phyloP scores from a whole-genome alignment of 2,113 vertebrate species.

The Gasterosteus nipponicus region DNA sequence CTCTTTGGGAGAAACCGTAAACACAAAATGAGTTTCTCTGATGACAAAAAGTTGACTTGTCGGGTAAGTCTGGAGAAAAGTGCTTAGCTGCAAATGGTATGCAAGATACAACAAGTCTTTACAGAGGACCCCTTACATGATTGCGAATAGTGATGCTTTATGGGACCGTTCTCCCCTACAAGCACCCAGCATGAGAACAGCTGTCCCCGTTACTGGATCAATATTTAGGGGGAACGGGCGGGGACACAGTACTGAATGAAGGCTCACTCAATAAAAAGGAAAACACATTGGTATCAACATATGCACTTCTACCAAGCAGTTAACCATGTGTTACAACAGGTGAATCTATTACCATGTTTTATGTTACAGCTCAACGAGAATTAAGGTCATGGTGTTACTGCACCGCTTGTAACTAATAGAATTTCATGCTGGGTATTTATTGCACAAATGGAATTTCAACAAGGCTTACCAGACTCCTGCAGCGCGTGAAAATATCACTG shows the following conservation, averaged over 20 bases:
- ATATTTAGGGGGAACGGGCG: background rate
- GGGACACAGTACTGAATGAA: slow-evolving; percentile 24
- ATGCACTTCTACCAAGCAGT: slow-evolving; percentile 32
- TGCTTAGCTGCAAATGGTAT: background rate
- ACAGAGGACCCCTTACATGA: background rate
- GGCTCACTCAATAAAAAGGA: slow-evolving; percentile 49
- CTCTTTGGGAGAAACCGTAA: slow-evolving; percentile 7
- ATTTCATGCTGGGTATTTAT: slow-evolving; percentile 34
- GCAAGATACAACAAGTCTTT: background rate
- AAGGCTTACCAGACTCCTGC: slow-evolving; percentile 19
- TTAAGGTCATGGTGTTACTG: slow-evolving; percentile 46
- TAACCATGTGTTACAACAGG: slow-evolving; percentile 33
- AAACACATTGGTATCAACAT: slow-evolving; percentile 55
- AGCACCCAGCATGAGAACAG: slow-evolving; percentile 6
- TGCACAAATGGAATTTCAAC: slow-evolving; percentile 34
- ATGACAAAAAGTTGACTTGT: slow-evolving; percentile 5
- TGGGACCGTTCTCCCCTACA: background rate
- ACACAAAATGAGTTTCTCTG: slow-evolving; percentile 14
- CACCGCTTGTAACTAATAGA: slow-evolving; percentile 53
- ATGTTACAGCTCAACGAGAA: slow-evolving; percentile 16
- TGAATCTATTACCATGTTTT: slow-evolving; percentile 46
- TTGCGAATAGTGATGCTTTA: background rate
- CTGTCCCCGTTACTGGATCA: slow-evolving; percentile 16
- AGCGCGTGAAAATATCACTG: background rate
- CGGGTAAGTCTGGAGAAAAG: slow-evolving; percentile 6